Evolutionary conservation across 1,140 invertebrate species (phyloP), one percentile per base, ranked within the genome.

Genomic region (Lineus longissimus): DNA sequence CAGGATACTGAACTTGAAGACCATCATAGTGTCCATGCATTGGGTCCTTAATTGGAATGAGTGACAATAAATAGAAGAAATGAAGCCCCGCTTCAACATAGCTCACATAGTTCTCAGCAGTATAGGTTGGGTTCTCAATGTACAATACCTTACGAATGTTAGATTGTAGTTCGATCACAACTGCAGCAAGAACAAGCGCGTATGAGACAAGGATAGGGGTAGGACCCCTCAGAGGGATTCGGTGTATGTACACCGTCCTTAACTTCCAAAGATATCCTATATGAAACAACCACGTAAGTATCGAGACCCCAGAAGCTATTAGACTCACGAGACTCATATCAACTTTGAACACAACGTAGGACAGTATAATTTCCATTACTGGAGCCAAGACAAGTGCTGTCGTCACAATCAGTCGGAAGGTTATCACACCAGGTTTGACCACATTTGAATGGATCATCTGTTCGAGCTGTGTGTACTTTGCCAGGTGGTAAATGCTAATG

Each of bases 281-380:
- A 82, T 95, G 92, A 17, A 91, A 82, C 29, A 90, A 77, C 92
- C 91, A 94, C 64, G 89, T 83, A 64, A 92, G 76, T 70, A 86
- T 86, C 75, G 90, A 85, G 29, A 89, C 83, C 51, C 86, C 86
- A 54, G 86, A 84, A 25, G 87, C 80, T 45, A 93, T 85, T 75
- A 89, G 88, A 80, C 91, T 88, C 60, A 88, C 84, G 29, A 87
- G 84, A 70, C 83, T 76, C 33, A 81, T 63, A 55, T 43, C 61
- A 25, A 64, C 58, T n/a, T 74, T 45, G 9, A 78, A 81, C 71
- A 88, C 83, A 55, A 88, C 76, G 61, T 89, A 82, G 41, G 89
- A 88, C 59, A 90, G 77, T 40, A 87, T 76, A 11, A 87, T 83
- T 64, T 91, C 80, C 31, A 85, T 77, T 59, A 89, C 57, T 30